A percentile compares a stretch with the other conserved stretches of the same genome.
Evolutionary conservation across 2,797 vertebrate genomes (phyloP).

Genomic region (Catostomus latipinnis): DNA sequence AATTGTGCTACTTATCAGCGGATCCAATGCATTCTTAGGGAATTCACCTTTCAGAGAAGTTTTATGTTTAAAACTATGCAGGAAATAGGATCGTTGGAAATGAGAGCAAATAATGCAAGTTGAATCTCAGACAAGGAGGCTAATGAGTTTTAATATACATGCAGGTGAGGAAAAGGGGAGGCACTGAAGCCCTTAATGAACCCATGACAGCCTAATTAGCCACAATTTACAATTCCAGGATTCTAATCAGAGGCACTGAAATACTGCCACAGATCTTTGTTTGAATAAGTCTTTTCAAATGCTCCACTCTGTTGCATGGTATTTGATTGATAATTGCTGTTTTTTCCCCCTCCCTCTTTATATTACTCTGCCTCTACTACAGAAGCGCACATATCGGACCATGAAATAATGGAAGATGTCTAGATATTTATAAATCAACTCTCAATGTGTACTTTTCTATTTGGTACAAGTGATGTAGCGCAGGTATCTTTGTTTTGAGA

Average conservation of each 20-base stretch:
- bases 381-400: slow-evolving; percentile 79
- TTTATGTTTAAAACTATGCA: slow-evolving; percentile 67
- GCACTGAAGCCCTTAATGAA: slow-evolving; percentile 99
- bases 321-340: slow-evolving; percentile 96
- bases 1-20: too few species aligned
- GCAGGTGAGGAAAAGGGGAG: slow-evolving; percentile 98
- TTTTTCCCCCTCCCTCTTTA: slow-evolving; percentile 57
- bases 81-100: slow-evolving; percentile 77
- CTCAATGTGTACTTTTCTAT: slow-evolving; percentile 22
- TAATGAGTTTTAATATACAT: slow-evolving; percentile 99
- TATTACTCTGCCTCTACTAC: slow-evolving; percentile 73
- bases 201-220: slow-evolving; percentile 99
- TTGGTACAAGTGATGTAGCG: slow-evolving; percentile 14
- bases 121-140: slow-evolving; percentile 96
- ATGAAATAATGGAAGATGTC: slow-evolving; percentile 78
- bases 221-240: slow-evolving; percentile 98
- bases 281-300: slow-evolving; percentile 93
- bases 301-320: slow-evolving; percentile 94
- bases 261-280: slow-evolving; percentile 93
- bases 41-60: slow-evolving; percentile 51
- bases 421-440: slow-evolving; percentile 79
- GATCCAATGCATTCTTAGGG: too few species aligned
- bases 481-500: slow-evolving; percentile 19
- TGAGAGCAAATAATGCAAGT: slow-evolving; percentile 94
- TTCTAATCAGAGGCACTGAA: slow-evolving; percentile 95